Evolutionary conservation across 2,113 vertebrate genomes (phyloP).

Genomic region (Chiloscyllium plagiosum): DNA sequence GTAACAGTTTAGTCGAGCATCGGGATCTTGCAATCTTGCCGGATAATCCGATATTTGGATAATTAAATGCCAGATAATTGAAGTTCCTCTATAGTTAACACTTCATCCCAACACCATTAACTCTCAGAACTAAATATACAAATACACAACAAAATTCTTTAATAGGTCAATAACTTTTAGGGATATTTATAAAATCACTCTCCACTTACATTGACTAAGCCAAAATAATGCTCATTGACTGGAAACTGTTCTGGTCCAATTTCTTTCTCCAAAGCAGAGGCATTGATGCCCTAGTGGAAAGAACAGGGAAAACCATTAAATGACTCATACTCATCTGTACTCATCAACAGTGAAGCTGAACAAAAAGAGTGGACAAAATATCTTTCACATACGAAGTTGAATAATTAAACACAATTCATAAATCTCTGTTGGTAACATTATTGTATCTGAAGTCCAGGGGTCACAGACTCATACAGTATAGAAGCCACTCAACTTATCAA

Average conservation of each 20-base stretch:
- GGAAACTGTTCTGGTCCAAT: conserved; percentile 79
- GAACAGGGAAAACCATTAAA: conserved; percentile 38
- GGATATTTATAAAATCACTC: not conserved
- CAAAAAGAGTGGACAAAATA: not conserved
- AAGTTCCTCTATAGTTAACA: not conserved
- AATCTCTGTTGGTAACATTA: not conserved
- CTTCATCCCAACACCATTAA: not conserved
- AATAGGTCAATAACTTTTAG: not conserved
- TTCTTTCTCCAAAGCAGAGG: conserved; percentile 81
- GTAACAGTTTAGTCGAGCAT: too few relatives aligned
- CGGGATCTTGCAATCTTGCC: too few relatives aligned
- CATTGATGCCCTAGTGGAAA: conserved; percentile 69
- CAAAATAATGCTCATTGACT: conserved; percentile 76
- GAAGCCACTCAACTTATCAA: too few relatives aligned
- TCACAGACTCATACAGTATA: not conserved
- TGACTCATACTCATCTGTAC: not conserved
- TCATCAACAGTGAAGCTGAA: not conserved
- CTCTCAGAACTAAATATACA: not conserved
- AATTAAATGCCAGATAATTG: too few relatives aligned
- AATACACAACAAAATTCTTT: not conserved
- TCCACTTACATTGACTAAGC: conserved; percentile 73
- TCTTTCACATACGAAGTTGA: not conserved
- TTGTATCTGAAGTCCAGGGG: not conserved
- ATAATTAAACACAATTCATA: not conserved
- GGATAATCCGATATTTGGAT: too few relatives aligned